A percentile compares a stretch with the other conserved stretches of the same genome.
Evolutionary conservation across 2,113 vertebrate species (phyloP).

Genomic region (Herpailurus yagouaroundi): DNA sequence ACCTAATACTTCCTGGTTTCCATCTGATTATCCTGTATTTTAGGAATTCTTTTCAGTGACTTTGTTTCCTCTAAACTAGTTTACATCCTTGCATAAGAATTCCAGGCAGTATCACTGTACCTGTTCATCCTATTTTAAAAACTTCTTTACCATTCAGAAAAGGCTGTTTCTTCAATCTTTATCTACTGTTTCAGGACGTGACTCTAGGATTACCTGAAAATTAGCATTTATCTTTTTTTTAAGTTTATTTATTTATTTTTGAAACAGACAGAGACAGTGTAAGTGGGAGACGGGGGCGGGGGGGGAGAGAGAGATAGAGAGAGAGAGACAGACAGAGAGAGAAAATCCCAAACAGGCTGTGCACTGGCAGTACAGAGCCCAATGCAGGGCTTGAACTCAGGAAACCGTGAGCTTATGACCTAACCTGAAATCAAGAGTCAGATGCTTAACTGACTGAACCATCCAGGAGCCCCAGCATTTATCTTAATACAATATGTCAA

Average conservation of each 20-base stretch:
- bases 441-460: too few relatives aligned
- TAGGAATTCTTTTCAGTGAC: background rate
- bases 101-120: background rate
- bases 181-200: background rate
- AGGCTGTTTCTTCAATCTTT: background rate
- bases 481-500: constrained; percentile 53
- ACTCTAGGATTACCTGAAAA: background rate
- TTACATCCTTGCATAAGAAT: background rate
- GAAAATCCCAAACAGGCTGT: too few relatives aligned
- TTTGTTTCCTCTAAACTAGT: background rate
- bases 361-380: too few relatives aligned
- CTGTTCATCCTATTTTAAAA: background rate
- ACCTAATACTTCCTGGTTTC: background rate
- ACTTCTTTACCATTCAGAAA: background rate
- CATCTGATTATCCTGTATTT: background rate
- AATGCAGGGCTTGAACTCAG: too few relatives aligned
- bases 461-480: background rate
- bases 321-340: too few relatives aligned
- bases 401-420: too few relatives aligned
- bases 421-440: too few relatives aligned
- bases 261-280: too few relatives aligned
- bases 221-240: constrained; percentile 24
- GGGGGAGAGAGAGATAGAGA: too few relatives aligned
- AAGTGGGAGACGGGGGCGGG: too few relatives aligned
- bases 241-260: too few relatives aligned